Percentiles rank a stretch among this genome's conserved stretches.
Evolutionary conservation across 2,113 vertebrate genomes (phyloP).

Genomic region (Corvus moneduloides): DNA sequence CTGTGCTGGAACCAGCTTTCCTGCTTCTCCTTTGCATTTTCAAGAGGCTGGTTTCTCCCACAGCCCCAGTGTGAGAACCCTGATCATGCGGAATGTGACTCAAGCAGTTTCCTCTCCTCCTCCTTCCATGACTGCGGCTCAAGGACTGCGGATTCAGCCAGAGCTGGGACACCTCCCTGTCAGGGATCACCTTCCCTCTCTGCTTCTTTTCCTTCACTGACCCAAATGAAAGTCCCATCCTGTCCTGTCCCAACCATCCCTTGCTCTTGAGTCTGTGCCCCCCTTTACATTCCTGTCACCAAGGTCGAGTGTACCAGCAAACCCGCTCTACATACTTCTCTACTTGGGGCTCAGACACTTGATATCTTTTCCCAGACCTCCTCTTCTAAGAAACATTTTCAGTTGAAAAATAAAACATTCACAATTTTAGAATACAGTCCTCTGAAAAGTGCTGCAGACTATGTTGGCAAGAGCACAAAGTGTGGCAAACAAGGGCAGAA

Average conservation of each 20-base stretch:
- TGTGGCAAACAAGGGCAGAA: neutral
- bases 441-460: neutral
- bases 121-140: neutral
- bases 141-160: neutral
- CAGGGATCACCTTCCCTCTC: neutral
- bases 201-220: neutral
- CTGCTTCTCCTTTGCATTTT: neutral
- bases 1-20: neutral
- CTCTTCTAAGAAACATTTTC: neutral
- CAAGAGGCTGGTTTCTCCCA: neutral
- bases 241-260: too few species aligned
- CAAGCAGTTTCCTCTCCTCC: neutral
- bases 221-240: neutral
- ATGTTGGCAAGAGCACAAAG: neutral
- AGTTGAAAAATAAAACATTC: neutral
- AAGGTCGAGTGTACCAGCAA: neutral
- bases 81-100: fast-evolving
- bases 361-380: neutral
- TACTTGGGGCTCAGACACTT: neutral
- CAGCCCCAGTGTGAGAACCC: neutral
- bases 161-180: neutral
- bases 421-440: neutral
- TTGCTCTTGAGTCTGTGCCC: neutral
- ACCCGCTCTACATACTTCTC: neutral
- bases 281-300: neutral